Evolutionary conservation across 2,888 invertebrate genomes (phyloP), one percentile per base, ranked within the genome.

Genomic region (Plagodis pulveraria): DNA sequence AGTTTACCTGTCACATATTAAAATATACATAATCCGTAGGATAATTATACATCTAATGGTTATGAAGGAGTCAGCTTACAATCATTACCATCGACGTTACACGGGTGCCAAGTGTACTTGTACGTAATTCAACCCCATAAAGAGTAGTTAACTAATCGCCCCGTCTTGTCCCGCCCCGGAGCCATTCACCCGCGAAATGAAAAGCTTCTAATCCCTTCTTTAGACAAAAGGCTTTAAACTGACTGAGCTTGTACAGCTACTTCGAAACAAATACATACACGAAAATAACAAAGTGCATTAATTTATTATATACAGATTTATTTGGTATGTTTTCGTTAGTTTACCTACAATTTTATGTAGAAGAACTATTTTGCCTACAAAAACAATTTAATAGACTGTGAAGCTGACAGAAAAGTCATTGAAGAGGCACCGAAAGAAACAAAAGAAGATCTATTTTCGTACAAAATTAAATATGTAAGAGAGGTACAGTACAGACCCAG

Each of bases 161-260:
- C 69, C 66, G 65, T 67, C 71, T 69, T 67, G 70, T 68, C 65
- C 51, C 52, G 67, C 62, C 67, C 67, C 73, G 59, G 73, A 76
- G 70, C 69, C 71, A 74, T 70, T 79, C 77, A 77, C 77, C 79
- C 81, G 75, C 75, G 75, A 81, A 85, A 84, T 84, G 78, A 84
- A 83, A 79, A 80, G 81, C 78, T 72, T 69, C 77, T 84, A 85
- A 86, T 82, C 84, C 83, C 66, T 67, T 74, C 75, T 55, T 52
- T 49, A 61, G 60, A 46, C 56, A 53, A 49, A 60, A 61, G 56
- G 60, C 40, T 61, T 35, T 49, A 56, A 56, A 56, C 52, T 36
- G 56, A 61, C 60, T 49, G 34, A 49, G 52, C 47, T 52, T 9
- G n/a, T 41, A 40, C 7, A 6, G 48, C 32, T 22, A 38, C 6